These are phyloP conservation scores for Parotia lawesii DNA, from an alignment of 2,113 vertebrate genomes.

Conservation along the genomic window DNA sequence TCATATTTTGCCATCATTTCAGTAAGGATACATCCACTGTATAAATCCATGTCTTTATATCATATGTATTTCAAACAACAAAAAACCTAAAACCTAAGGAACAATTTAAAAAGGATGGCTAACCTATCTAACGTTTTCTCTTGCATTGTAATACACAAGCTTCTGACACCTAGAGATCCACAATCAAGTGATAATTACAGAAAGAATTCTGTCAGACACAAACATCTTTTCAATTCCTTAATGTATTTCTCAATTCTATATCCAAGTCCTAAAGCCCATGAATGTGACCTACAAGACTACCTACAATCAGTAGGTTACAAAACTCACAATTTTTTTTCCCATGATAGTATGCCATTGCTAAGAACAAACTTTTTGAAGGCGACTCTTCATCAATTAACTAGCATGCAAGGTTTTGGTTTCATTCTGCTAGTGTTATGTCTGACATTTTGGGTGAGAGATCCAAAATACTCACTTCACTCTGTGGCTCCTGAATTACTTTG, in stretches of 20 bases:
- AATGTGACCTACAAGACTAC: neutral
- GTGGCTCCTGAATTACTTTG: constrained; percentile 94
- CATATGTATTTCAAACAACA: neutral
- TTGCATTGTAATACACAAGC: neutral
- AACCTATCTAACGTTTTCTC: neutral
- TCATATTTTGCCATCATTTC: neutral
- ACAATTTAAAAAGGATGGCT: neutral
- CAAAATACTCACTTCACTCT: constrained; percentile 86
- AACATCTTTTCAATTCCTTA: neutral
- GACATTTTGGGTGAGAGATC: neutral
- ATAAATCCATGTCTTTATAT: neutral
- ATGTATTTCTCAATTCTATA: neutral
- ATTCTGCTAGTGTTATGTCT: neutral
- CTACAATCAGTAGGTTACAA: neutral
- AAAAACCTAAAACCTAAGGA: neutral
- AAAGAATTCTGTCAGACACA: neutral
- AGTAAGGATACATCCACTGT: neutral
- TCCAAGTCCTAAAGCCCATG: neutral
- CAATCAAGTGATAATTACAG: neutral
- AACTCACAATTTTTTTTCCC: neutral
- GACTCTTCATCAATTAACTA: neutral
- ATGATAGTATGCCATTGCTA: neutral
- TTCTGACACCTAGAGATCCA: neutral
- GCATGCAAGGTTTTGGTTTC: neutral
- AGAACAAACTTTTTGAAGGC: neutral